phyloP scores from a whole-genome alignment of 2,888 invertebrate genomes.

The Elmis aenea region DNA sequence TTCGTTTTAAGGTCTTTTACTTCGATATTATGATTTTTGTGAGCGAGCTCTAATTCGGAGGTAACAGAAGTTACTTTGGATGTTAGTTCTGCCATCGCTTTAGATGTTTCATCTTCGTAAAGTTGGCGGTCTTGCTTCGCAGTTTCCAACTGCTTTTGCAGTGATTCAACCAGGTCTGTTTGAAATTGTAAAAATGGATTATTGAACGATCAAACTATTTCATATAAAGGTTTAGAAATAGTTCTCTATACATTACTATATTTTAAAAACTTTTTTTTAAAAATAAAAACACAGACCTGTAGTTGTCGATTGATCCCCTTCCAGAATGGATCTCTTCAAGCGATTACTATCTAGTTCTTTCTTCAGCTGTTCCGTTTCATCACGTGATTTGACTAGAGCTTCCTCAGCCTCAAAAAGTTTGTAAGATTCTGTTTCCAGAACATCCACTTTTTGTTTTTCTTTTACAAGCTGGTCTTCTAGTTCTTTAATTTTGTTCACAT shows the following conservation, averaged over 20 bases:
- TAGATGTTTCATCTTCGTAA: too few relatives aligned
- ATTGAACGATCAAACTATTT: too few relatives aligned
- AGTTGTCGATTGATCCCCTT: slow-evolving; percentile 51
- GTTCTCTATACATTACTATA: too few relatives aligned
- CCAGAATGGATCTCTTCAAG: slow-evolving; percentile 50
- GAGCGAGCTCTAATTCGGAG: too few relatives aligned
- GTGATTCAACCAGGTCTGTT: too few relatives aligned
- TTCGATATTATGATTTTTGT: slow-evolving; percentile 8
- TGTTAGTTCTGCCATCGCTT: too few relatives aligned
- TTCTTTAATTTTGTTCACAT: slow-evolving; percentile 48
- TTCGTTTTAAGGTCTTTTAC: slow-evolving; percentile 11
- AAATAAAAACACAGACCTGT: slow-evolving; percentile 45
- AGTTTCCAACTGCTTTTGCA: too few relatives aligned
- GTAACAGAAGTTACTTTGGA: too few relatives aligned
- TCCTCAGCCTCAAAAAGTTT: slow-evolving; percentile 63
- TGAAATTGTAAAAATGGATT: too few relatives aligned
- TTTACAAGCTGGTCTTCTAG: slow-evolving; percentile 47
- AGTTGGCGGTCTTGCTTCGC: too few relatives aligned
- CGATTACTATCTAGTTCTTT: slow-evolving; percentile 51
- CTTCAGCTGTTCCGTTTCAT: slow-evolving; percentile 53
- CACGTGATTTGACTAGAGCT: slow-evolving; percentile 57
- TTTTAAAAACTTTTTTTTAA: too few relatives aligned
- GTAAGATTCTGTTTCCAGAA: slow-evolving; percentile 51
- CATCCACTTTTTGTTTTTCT: slow-evolving; percentile 47
- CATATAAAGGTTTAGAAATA: too few relatives aligned